A percentile compares a stretch with the other conserved stretches of the same genome.
Evolutionary conservation across 2,113 vertebrate species (phyloP).

Genomic region (Numenius arquata): DNA sequence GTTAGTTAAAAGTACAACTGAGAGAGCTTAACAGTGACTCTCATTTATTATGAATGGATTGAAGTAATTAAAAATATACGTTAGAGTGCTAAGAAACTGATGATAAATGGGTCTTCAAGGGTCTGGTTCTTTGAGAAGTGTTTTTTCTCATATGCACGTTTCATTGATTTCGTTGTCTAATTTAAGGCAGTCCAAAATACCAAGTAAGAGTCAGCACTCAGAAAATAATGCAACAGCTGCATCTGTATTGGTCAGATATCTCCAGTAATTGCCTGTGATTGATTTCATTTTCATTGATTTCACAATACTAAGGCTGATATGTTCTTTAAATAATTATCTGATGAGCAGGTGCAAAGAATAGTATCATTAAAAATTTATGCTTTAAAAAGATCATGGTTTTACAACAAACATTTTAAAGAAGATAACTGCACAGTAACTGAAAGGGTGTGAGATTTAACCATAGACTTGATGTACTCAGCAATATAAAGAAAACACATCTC

Average conservation of each 20-base stretch:
- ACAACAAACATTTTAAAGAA: slow-evolving; percentile 36
- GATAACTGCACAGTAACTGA: slow-evolving; percentile 3
- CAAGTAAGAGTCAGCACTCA: neutral
- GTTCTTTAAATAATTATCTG: slow-evolving; percentile 12
- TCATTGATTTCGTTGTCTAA: neutral
- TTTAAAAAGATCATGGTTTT: slow-evolving; percentile 14
- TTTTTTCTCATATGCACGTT: neutral
- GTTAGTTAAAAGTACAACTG: slow-evolving; percentile 10
- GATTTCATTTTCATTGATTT: neutral
- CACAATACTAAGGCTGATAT: neutral
- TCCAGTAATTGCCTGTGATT: neutral
- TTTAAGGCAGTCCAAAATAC: neutral
- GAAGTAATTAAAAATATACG: neutral
- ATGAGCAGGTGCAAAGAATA: slow-evolving; percentile 6
- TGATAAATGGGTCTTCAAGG: neutral
- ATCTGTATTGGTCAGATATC: neutral
- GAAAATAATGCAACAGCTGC: neutral
- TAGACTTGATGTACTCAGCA: neutral
- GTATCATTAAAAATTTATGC: neutral
- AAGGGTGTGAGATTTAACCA: slow-evolving; percentile 6
- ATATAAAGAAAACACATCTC: neutral
- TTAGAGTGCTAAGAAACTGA: neutral
- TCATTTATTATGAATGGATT: slow-evolving; percentile 22
- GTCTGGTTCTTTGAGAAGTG: neutral
- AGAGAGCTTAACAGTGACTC: slow-evolving; percentile 3